These are phyloP conservation scores for Onchidella celtica DNA, from an alignment of 2,888 invertebrate species.

Conservation along the genomic window DNA sequence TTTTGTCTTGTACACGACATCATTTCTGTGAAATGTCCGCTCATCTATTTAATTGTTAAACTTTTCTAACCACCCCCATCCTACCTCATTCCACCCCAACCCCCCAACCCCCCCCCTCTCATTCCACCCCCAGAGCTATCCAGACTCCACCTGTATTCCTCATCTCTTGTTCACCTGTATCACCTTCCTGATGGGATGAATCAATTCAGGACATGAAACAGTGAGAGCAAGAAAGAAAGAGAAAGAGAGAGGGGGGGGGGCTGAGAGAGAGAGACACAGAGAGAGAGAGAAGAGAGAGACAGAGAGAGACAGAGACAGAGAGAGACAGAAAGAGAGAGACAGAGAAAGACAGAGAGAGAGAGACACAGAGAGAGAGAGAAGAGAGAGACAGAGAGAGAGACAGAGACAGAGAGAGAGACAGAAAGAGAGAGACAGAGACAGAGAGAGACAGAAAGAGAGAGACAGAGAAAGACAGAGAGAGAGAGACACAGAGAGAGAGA, in stretches of 20 bases:
- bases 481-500: not conserved
- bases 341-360: not conserved
- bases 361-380: not conserved
- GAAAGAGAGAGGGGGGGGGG: not conserved
- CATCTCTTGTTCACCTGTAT: too few species aligned
- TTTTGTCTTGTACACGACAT: too few species aligned
- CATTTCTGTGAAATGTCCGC: too few species aligned
- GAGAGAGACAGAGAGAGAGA: not conserved
- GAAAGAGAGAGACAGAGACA: not conserved
- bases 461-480: not conserved
- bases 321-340: not conserved
- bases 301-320: constrained; percentile 3
- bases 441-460: not conserved
- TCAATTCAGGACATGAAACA: too few species aligned
- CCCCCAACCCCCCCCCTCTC: too few species aligned
- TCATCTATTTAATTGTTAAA: too few species aligned
- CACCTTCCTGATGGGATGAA: too few species aligned
- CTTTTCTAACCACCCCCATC: too few species aligned
- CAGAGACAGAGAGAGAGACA: not conserved
- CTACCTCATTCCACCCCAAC: too few species aligned
- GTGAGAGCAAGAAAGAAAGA: too few species aligned
- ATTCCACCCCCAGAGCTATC: too few species aligned
- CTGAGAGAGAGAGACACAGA: not conserved
- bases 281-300: not conserved
- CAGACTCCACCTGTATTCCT: too few species aligned